A percentile compares a stretch with the other conserved stretches of the same genome.
These are phyloP conservation scores for Liolophura sinensis DNA, from an alignment of 1,140 invertebrate species.

Conservation along the genomic window DNA sequence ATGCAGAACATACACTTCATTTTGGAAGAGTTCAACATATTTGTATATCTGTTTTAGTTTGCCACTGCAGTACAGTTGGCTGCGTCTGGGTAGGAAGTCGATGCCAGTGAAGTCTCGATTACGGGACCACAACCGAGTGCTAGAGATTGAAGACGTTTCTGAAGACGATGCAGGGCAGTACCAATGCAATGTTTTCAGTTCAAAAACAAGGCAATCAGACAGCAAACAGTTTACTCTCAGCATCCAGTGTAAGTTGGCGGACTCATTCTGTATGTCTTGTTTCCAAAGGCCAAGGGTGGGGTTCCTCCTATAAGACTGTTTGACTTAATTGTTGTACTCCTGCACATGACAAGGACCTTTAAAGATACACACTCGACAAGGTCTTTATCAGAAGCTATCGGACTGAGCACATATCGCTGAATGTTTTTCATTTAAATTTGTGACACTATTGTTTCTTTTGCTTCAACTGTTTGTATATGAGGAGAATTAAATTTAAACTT, in stretches of 20 bases:
- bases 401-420: too few relatives aligned
- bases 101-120: constrained; percentile 42
- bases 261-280: constrained; percentile 64
- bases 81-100: constrained; percentile 3
- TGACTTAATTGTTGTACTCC: too few relatives aligned
- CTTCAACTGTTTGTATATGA: too few relatives aligned
- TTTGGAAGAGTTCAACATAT: neutral
- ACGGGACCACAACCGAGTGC: constrained; percentile 79
- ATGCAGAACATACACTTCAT: too few relatives aligned
- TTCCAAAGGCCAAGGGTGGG: constrained; percentile 76
- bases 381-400: too few relatives aligned
- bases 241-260: constrained; percentile 15
- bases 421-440: too few relatives aligned
- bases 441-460: too few relatives aligned
- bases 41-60: constrained; percentile 15
- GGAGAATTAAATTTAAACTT: too few relatives aligned
- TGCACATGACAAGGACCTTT: too few relatives aligned
- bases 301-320: too few relatives aligned
- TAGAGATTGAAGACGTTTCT: constrained; percentile 82
- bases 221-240: constrained; percentile 11
- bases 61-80: constrained; percentile 22
- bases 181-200: constrained; percentile 81
- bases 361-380: too few relatives aligned
- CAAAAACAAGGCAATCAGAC: constrained; percentile 41
- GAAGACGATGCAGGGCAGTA: constrained; percentile 94